phyloP scores from a whole-genome alignment of 2,888 invertebrate species.

The Leuctra nigra region DNA sequence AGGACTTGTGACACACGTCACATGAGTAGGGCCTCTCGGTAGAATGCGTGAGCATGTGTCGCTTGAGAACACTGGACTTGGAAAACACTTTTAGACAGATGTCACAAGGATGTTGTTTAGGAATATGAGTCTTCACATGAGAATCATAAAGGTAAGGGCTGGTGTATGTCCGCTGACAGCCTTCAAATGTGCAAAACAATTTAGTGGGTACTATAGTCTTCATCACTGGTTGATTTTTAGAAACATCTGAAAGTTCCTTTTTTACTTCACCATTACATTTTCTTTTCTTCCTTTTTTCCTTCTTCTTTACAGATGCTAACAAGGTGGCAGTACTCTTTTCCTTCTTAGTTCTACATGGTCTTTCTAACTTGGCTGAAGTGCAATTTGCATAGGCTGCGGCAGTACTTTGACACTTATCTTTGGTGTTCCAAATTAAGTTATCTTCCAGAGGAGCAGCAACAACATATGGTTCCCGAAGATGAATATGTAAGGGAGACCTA shows the following conservation, averaged over 20 bases:
- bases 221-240: background rate
- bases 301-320: background rate
- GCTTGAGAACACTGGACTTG: constrained; percentile 45
- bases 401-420: background rate
- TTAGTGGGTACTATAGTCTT: background rate
- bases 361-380: background rate
- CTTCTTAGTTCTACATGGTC: no score
- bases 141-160: constrained; percentile 13
- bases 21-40: constrained; percentile 38
- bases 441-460: constrained; percentile 1
- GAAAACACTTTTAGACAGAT: constrained; percentile 2
- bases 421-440: background rate
- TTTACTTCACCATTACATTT: background rate
- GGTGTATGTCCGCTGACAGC: constrained; percentile 16
- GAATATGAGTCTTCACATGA: constrained; percentile 8
- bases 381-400: background rate
- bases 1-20: constrained; percentile 35
- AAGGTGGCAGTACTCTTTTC: no score
- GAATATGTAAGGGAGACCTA: constrained; percentile 2
- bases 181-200: constrained; percentile 7
- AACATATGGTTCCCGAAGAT: background rate
- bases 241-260: background rate
- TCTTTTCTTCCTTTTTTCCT: background rate
- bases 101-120: background rate
- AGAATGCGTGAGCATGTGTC: constrained; percentile 53